Conservation (phyloP, 2,797 vertebrate genomes). For the Smutsia temminckii region DNA sequence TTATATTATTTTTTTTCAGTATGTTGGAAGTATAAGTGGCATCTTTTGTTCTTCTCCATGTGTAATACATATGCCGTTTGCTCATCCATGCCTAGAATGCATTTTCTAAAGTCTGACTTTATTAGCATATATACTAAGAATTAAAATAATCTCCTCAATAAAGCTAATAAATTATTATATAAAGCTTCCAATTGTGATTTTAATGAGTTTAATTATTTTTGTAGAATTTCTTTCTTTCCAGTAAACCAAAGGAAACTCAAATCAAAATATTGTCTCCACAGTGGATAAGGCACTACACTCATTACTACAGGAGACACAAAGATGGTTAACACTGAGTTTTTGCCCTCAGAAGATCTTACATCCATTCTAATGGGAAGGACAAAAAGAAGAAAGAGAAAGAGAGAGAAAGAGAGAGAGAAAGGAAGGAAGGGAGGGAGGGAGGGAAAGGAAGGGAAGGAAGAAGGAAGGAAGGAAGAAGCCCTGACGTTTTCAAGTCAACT, state of each 20-base stretch:
- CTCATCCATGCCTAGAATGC: neutral
- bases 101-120: slow-evolving; percentile 33
- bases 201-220: slow-evolving; percentile 2
- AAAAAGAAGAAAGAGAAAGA: neutral
- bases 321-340: neutral
- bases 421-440: no score
- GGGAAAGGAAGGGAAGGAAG: no score
- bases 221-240: neutral
- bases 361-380: neutral
- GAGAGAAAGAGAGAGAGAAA: no score
- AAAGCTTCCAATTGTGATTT: neutral
- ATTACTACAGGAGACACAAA: neutral
- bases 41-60: slow-evolving; percentile 41
- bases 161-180: neutral
- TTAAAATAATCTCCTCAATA: slow-evolving; percentile 40
- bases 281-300: neutral
- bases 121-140: neutral
- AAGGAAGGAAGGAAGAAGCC: neutral
- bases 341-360: neutral
- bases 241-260: slow-evolving; percentile 32
- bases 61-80: neutral
- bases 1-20: slow-evolving; percentile 38
- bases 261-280: slow-evolving; percentile 1
- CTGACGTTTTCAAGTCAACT: neutral
- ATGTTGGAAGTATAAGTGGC: neutral